Evolutionary conservation across 1,140 invertebrate genomes (phyloP), one percentile per base, ranked within the genome.

Genomic region (Macrotrachela quadricornifera): DNA sequence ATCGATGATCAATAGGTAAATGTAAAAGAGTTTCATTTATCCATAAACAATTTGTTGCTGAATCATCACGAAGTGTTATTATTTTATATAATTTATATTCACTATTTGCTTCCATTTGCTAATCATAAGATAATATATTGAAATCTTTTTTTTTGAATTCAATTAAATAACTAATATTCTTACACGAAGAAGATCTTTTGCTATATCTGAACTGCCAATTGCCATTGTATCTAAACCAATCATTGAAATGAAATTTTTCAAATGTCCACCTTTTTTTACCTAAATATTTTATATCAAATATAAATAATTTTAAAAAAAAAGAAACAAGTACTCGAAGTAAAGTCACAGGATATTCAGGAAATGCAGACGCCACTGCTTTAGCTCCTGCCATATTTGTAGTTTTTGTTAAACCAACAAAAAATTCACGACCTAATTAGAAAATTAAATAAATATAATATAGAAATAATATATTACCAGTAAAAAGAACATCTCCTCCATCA

Each of bases 281-380:
- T 30, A n/a, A n/a, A n/a, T n/a, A n/a, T n/a, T n/a, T n/a, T n/a
- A n/a, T n/a, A n/a, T 30, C n/a, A n/a, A n/a, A n/a, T n/a, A n/a
- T n/a, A n/a, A n/a, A n/a, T n/a, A n/a, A n/a, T n/a, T n/a, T n/a
- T n/a, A n/a, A n/a, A n/a, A n/a, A n/a, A n/a, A n/a, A n/a, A n/a
- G n/a, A n/a, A n/a, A n/a, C n/a, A n/a, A n/a, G n/a, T 52, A 85
- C 83, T 75, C 83, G 83, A 55, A 90, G 82, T 46, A 85, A 83
- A 57, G 83, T 85, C 63, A 85, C 86, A 9, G 86, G 83, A 68
- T 82, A 94, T 72, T 95, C 90, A 0, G 87, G 86, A 72, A 91
- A 95, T 17, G 86, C 81, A 58, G 81, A 80, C 15, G 86, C 88
- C 2, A 94, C 79, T 11, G 84, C 84, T 64, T 79, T 74, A 8